Base-by-base conservation (phyloP, 2,888 invertebrate species). In the Muscina levida region DNA sequence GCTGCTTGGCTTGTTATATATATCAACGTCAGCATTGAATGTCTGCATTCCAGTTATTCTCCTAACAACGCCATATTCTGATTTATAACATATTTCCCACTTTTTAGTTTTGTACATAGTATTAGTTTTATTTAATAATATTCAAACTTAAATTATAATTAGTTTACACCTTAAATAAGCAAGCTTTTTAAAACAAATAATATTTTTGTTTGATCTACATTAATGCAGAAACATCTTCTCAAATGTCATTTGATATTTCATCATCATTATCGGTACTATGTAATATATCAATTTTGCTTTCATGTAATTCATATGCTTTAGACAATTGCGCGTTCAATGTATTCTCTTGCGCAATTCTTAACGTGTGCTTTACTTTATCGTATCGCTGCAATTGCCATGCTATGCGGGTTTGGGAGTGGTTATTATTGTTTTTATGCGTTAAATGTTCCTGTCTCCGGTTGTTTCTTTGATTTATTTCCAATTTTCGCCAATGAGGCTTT, bases 401-500 rank as follows among this genome's bases (percentile, higher is more conserved):
- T 22, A 70, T 46, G 11, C 75, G 81, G 19, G 66, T 76, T 26
- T 67, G 19, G 13, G 37, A 15, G 37, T 66, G 31, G n/a, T 42
- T 65, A 10, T 57, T 73, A 1, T 31, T 11, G 39, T 62, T 10
- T 42, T 76, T 75, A 5, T 8, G 31, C 8, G 31, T 8, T 8
- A 8, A 31, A 31, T 31, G 31, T 17, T 57, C 42, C 13, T 72
- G 53, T 24, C 66, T 17, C 65, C 68, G 19, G 24, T 81, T 65
- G 53, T 62, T 59, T 22, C 75, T 53, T 67, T 65, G 13, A 24
- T 22, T 48, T 48, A 84, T 83, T 15, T 81, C 83, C 26, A 84
- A n/a, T 48, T 84, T 81, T 11, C 82, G 83, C 75, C 82, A 80
- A 74, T 85, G 85, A 2, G 85, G 82, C 39, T 76, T 67, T 31